These are phyloP conservation scores for Mareca penelope DNA, from an alignment of 2,797 vertebrate species.

Conservation along the genomic window DNA sequence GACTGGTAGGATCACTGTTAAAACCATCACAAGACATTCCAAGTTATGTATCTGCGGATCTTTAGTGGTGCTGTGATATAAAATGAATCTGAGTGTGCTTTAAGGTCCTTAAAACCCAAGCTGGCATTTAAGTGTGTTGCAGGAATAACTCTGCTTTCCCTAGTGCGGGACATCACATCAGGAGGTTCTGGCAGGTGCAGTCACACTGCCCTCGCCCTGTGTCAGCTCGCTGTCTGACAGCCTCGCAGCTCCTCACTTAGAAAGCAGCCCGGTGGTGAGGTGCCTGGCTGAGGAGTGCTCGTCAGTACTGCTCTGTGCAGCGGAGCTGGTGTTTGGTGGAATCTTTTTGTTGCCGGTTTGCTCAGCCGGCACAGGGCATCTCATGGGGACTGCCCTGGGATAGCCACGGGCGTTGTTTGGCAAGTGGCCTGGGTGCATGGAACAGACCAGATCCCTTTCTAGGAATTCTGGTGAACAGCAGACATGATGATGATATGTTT, in stretches of 20 bases:
- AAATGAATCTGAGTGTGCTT: not conserved
- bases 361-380: not conserved
- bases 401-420: not conserved
- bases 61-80: not conserved
- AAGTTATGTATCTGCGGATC: not conserved
- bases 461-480: not conserved
- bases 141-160: not conserved
- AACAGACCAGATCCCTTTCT: not conserved
- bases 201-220: not conserved
- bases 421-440: not conserved
- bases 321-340: rapidly evolving
- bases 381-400: not conserved
- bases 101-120: not conserved
- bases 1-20: not conserved
- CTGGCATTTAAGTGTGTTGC: not conserved
- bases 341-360: not conserved
- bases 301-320: rapidly evolving
- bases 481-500: not conserved
- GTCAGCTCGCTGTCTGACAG: not conserved
- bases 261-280: not conserved
- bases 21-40: not conserved
- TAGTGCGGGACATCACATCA: not conserved
- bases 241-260: rapidly evolving
- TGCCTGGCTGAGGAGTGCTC: not conserved
- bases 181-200: not conserved